Percentiles rank a stretch among this genome's conserved stretches.
Conservation (phyloP, 2,113 vertebrate genomes). For the Malurus cyaneus region DNA sequence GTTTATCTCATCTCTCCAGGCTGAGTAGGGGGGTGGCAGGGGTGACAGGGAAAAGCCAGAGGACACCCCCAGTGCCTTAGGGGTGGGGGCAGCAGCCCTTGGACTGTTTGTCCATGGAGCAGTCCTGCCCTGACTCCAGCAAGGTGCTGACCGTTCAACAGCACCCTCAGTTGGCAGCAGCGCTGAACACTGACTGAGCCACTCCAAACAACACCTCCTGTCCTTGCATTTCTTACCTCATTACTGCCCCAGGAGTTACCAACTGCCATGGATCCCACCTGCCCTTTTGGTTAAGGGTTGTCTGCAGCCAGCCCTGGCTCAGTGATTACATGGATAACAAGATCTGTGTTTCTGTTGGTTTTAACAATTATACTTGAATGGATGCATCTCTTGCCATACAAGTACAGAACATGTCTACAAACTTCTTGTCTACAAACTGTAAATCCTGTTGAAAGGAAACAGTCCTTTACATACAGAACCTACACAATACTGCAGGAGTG, state of each 20-base stretch:
- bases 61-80: neutral
- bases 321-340: neutral
- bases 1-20: neutral
- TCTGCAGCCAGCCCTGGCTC: neutral
- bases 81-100: neutral
- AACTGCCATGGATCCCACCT: neutral
- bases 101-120: neutral
- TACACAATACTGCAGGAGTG: neutral
- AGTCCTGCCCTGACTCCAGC: neutral
- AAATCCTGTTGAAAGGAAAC: neutral
- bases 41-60: rapidly evolving
- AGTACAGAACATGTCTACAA: neutral
- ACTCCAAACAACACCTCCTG: neutral
- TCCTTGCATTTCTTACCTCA: neutral
- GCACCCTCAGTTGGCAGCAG: neutral
- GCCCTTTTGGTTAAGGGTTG: neutral
- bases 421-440: neutral
- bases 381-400: neutral
- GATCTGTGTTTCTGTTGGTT: neutral
- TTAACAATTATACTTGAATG: neutral
- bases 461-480: neutral
- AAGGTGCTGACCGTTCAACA: neutral
- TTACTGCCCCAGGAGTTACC: neutral
- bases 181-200: neutral
- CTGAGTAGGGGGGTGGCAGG: rapidly evolving